Percentiles rank a stretch among this genome's conserved stretches.
These are phyloP conservation scores for Ostrea edulis DNA, from an alignment of 1,140 invertebrate genomes.

Conservation along the genomic window DNA sequence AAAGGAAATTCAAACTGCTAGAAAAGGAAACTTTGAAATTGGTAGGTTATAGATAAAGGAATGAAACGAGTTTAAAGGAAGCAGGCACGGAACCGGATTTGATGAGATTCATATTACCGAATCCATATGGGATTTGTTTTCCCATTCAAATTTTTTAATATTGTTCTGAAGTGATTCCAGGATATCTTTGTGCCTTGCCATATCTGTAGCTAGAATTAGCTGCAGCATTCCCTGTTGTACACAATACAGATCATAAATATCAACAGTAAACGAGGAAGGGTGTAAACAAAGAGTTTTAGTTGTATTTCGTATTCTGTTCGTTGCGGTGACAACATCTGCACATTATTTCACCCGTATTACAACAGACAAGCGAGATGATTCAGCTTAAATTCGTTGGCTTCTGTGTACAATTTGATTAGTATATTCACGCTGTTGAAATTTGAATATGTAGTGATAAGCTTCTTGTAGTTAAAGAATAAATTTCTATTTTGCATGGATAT, in stretches of 20 bases:
- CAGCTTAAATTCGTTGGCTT: no score
- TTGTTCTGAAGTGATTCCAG: conserved; percentile 64
- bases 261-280: not conserved
- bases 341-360: not conserved
- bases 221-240: conserved; percentile 72
- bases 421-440: no score
- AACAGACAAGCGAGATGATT: not conserved
- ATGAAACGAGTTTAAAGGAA: not conserved
- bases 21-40: not conserved
- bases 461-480: no score
- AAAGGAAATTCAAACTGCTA: not conserved
- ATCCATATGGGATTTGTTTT: conserved; percentile 41
- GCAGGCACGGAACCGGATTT: not conserved
- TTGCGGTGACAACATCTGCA: not conserved
- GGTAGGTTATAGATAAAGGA: not conserved
- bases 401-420: no score
- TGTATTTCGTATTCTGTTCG: not conserved
- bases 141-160: conserved; percentile 54
- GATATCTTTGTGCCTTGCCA: conserved; percentile 79
- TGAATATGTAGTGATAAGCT: no score
- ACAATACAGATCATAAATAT: conserved; percentile 26
- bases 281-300: not conserved
- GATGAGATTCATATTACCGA: conserved; percentile 50
- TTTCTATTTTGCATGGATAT: no score
- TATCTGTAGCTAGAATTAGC: conserved; percentile 79